Evolutionary conservation across 2,797 vertebrate species (phyloP).

Genomic region (Echeneis naucrates): DNA sequence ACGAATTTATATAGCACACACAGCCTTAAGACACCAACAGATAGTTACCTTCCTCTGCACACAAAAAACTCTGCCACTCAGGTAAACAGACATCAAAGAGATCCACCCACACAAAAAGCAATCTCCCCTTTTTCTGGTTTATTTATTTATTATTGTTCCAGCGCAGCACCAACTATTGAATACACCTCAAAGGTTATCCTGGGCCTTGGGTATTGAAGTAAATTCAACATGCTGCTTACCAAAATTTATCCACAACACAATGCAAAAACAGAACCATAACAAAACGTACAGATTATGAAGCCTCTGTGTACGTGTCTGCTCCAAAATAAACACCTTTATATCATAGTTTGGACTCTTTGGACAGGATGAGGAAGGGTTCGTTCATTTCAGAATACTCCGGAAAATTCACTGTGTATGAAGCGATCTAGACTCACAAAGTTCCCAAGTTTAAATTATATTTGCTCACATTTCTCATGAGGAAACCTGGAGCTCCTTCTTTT

Average conservation of each 20-base stretch:
- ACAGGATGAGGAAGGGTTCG: not conserved
- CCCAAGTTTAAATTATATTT: not conserved
- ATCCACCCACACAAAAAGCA: slow-evolving; percentile 15
- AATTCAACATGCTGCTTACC: not conserved
- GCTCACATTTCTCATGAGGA: not conserved
- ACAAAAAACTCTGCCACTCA: not conserved
- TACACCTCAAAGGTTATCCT: slow-evolving; percentile 23
- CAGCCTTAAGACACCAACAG: not conserved
- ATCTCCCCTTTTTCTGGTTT: not conserved
- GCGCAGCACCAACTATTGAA: not conserved
- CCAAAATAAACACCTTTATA: not conserved
- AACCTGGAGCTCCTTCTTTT: not conserved
- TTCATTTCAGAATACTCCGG: not conserved
- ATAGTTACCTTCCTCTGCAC: not conserved
- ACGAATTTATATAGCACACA: slow-evolving; percentile 1
- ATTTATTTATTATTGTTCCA: not conserved
- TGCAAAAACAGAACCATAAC: not conserved
- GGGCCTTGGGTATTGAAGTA: slow-evolving; percentile 2
- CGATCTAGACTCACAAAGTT: not conserved
- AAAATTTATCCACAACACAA: not conserved
- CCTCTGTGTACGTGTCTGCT: not conserved
- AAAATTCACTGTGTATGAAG: not conserved
- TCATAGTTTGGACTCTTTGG: too few relatives aligned
- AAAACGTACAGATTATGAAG: not conserved
- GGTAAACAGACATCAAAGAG: slow-evolving; percentile 9